These are phyloP conservation scores for Hirtodrosophila cameraria DNA, from an alignment of 2,888 invertebrate species.

Conservation along the genomic window DNA sequence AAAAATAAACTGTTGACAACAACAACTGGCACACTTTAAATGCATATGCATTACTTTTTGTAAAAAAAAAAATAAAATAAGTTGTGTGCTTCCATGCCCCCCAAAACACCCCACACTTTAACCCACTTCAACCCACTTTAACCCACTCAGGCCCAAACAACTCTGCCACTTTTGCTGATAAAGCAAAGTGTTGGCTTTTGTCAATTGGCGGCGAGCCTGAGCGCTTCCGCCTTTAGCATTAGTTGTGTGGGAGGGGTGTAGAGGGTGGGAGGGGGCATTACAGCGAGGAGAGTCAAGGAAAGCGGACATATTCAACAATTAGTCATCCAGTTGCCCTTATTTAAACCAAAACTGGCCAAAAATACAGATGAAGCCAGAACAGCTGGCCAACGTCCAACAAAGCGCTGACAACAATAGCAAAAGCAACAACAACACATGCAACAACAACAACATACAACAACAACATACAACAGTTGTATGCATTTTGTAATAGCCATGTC, in stretches of 20 bases:
- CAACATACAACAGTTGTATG: constrained; percentile 31
- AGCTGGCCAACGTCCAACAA: constrained; percentile 51
- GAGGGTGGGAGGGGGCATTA: constrained; percentile 8
- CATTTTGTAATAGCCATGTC: constrained; percentile 58
- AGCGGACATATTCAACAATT: too few species aligned
- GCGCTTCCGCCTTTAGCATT: constrained; percentile 55
- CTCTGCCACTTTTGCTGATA: constrained; percentile 38
- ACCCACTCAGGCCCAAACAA: background rate
- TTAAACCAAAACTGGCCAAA: constrained; percentile 48
- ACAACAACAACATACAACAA: constrained; percentile 2
- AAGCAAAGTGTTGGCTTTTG: constrained; percentile 53
- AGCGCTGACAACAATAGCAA: constrained; percentile 4
- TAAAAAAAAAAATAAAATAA: constrained; percentile 12
- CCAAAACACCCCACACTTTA: background rate
- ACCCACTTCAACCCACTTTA: background rate
- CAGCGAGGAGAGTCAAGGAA: too few species aligned
- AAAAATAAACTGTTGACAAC: too few species aligned
- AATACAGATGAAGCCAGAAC: constrained; percentile 23
- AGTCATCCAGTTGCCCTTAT: constrained; percentile 46
- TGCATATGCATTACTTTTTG: constrained; percentile 24
- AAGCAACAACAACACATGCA: constrained; percentile 10
- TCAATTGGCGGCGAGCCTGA: constrained; percentile 55
- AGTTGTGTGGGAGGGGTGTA: background rate
- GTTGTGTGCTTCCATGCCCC: constrained; percentile 1
- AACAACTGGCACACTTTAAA: constrained; percentile 44